These are phyloP conservation scores for Coendou prehensilis DNA, from an alignment of 2,797 vertebrate genomes.

Conservation along the genomic window DNA sequence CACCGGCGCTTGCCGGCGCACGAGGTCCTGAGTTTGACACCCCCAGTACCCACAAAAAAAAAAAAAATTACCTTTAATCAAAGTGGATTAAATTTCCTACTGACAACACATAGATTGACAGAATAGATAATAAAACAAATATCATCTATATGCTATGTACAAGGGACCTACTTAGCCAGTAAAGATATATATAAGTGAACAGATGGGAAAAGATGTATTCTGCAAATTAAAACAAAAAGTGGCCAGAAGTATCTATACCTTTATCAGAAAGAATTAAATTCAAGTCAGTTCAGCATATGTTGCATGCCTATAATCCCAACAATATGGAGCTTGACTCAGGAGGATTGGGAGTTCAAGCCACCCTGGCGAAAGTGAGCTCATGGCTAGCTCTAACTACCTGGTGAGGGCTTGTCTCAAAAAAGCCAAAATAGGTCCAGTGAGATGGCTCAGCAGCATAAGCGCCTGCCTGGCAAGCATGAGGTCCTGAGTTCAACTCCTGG, in stretches of 20 bases:
- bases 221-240: neutral
- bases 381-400: neutral
- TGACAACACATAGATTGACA: neutral
- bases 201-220: neutral
- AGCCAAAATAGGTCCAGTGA: neutral
- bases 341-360: no score
- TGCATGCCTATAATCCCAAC: neutral
- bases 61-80: neutral
- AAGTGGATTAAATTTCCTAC: neutral
- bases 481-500: no score
- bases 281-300: neutral
- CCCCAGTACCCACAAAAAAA: no score
- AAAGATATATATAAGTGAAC: neutral
- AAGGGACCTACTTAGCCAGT: neutral
- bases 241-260: neutral
- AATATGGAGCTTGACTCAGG: neutral
- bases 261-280: neutral
- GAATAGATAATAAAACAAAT: neutral
- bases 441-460: no score
- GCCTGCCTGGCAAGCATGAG: no score
- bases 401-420: neutral
- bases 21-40: no score
- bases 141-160: neutral
- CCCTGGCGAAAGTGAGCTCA: neutral
- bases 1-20: no score